Base-by-base conservation (phyloP, 1,140 invertebrate genomes). In the Drosophila paulistorum region DNA sequence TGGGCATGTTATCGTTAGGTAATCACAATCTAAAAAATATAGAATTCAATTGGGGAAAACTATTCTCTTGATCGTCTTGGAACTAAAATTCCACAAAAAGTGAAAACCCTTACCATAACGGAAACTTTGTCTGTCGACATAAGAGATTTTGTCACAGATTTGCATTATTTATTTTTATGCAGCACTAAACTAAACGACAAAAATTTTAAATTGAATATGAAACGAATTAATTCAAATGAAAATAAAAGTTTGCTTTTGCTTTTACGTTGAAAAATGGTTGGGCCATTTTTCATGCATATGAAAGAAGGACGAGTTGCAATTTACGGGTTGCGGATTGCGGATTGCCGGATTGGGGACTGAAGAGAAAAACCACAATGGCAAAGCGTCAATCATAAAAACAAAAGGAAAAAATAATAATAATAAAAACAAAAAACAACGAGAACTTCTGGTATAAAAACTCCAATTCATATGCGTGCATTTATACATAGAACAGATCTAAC, bases 211-310 rank as follows among this genome's bases (percentile, higher is more conserved):
- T 79, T 74, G 60, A 86, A 79, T 87, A 23, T 68, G 79, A 73
- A 73, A 35, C 76, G 83, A 82, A 83, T 86, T 77, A 86, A 86
- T 79, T 87, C 76, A 79, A 87, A 86, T 68, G 72, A 87, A 83
- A 87, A 82, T 55, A 62, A 71, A 68, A 68, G 54, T 80, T 65
- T 39, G 37, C 37, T 39, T 58, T 68, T 82, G 79, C 17, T 20
- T 51, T 51, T 51, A 23, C 33, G 57, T 37, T 80, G 73, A 77
- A 82, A 87, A 83, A 86, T 86, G 57, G 68, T 39, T 67, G 58
- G 60, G 51, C 68, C 68, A 86, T 87, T 86, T 83, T 74, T 87
- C 79, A 73, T 72, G 45, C 17, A 51, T 51, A n/a, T 3, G 45
- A 5, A 11, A 14, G 14, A 48, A 20, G 37, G 3, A 10, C 33